These are phyloP conservation scores for Lepidostoma basale DNA, from an alignment of 1,140 invertebrate genomes.

Conservation along the genomic window DNA sequence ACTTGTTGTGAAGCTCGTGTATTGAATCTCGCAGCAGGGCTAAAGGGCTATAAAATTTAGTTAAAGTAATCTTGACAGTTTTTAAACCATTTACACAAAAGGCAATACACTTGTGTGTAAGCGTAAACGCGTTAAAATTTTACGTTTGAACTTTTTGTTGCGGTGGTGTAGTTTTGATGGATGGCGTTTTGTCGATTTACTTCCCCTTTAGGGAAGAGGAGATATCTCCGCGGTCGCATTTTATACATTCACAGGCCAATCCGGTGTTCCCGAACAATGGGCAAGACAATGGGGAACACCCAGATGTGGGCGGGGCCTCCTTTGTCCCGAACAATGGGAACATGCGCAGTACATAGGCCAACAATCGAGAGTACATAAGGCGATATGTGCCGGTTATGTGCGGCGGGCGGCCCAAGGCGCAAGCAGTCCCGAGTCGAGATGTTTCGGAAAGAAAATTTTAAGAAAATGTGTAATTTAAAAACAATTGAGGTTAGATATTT, in stretches of 20 bases:
- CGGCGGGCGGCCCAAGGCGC: not conserved
- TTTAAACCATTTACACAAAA: not conserved
- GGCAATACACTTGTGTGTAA: not conserved
- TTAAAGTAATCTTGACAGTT: not conserved
- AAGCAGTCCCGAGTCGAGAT: not conserved
- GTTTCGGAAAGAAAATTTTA: no score
- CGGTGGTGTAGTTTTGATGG: not conserved
- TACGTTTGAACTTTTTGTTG: not conserved
- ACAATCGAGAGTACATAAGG: not conserved
- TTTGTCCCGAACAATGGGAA: constrained; percentile 40
- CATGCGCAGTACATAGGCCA: constrained; percentile 33
- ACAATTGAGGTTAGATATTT: no score
- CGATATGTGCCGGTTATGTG: not conserved
- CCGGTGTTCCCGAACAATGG: constrained; percentile 40
- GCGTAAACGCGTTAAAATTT: not conserved
- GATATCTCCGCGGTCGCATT: constrained; percentile 6
- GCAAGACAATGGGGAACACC: constrained; percentile 38
- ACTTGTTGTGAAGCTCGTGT: no score
- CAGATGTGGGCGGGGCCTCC: constrained; percentile 41
- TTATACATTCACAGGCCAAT: constrained; percentile 40
- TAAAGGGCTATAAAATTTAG: not conserved
- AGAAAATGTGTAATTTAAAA: no score
- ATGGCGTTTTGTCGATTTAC: not conserved
- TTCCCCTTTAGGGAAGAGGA: constrained; percentile 2
- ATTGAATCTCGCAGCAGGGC: not conserved